Base-by-base conservation (phyloP, 2,113 vertebrate genomes). In the Gorsachius goisagi region DNA sequence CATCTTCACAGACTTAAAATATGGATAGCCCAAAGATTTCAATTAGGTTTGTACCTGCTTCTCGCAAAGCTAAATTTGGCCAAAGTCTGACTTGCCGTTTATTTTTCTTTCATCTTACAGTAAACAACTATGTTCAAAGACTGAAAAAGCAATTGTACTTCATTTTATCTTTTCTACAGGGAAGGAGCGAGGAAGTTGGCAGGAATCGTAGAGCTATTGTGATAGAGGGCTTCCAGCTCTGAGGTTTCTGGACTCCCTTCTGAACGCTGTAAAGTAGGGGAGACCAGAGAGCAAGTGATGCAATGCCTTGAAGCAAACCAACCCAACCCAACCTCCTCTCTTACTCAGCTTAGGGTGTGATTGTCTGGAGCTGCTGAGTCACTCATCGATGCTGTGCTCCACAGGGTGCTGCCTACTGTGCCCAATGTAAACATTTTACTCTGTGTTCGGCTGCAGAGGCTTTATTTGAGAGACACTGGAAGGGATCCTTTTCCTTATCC, bases 271-370 rank as follows among this genome's bases (percentile, higher is more conserved):
- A 9, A 33, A 41, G 44, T 15, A 41, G 26, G 17, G 24, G 8
- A 78, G 15, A 53, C 22, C 24, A 60, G 47, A 67, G 76, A 49
- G 10, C 11, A 60, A 77, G 32, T 15, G 41, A 39, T 32, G 13
- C 49, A 17, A 7, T 69, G 13, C 17, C 20, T 88, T 59, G 44
- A 44, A 71, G 30, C 5, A 52, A 90, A 60, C 4, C 4, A 41
- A 28, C 28, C 52, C 52, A 27, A 82, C 39, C 4, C 24, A 23
- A 33, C 26, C 4, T 9, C 7, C 9, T 67, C 13, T 62, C 19
- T 68, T 52, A 24, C 16, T 69, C 5, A 1, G 10, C 5, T 72
- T 32, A 35, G 24, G 0, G 0, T 0, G 44, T 41, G 78, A 21
- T 41, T 94, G 20, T 64, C 73, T 56, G 39, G n/a, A 90, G 52